These are phyloP conservation scores for Nasonovia ribisnigri DNA, from an alignment of 2,888 invertebrate genomes.

Conservation along the genomic window DNA sequence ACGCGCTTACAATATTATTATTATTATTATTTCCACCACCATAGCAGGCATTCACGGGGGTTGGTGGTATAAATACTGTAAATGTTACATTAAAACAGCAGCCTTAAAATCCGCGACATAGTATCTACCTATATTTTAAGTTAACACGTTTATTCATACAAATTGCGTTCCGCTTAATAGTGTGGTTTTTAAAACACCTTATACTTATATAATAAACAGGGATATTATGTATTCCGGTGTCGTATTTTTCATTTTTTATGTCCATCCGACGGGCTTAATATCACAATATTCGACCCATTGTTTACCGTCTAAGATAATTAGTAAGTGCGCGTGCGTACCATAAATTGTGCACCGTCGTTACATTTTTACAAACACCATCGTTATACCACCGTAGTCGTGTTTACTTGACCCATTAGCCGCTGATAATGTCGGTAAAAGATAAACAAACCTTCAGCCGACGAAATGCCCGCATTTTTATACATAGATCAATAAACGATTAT, in stretches of 20 bases:
- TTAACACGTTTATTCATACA: not conserved
- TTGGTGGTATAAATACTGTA: not conserved
- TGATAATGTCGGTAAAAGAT: constrained; percentile 16
- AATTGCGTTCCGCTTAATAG: not conserved
- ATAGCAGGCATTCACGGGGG: not conserved
- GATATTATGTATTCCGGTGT: not conserved
- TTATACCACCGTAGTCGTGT: not conserved
- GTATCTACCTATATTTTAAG: too few species aligned
- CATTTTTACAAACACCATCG: not conserved
- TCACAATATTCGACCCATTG: not conserved
- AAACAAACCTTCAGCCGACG: not conserved
- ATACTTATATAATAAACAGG: not conserved
- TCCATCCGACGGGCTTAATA: not conserved
- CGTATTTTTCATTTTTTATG: not conserved
- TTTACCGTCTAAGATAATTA: not conserved
- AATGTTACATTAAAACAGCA: not conserved
- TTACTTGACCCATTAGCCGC: constrained; percentile 28
- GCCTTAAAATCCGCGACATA: not conserved
- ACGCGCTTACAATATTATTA: not conserved
- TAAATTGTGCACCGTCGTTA: not conserved
- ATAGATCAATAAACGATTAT: not conserved
- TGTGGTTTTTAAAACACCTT: not conserved
- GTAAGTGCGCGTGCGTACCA: not conserved
- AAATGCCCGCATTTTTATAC: not conserved
- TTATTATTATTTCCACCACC: not conserved